Evolutionary conservation across 2,888 invertebrate genomes (phyloP), one percentile per base, ranked within the genome.

Genomic region (Fragum sueziense): DNA sequence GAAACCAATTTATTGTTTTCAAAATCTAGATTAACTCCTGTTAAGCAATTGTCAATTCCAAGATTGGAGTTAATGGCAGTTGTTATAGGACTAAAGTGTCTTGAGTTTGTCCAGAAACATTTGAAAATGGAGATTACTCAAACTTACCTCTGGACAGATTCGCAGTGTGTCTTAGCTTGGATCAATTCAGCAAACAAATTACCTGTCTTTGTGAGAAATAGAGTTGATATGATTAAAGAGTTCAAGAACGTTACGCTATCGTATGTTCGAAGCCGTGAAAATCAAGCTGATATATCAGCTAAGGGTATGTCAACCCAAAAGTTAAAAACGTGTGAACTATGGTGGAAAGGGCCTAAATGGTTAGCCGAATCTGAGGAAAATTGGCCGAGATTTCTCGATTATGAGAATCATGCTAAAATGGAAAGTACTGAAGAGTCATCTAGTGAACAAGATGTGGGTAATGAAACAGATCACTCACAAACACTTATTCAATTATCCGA

Each of bases 21-120:
- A 37, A 41, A 41, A 25, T 61, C 22, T n/a, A n/a, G n/a, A n/a
- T n/a, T n/a, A n/a, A 57, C 47, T 1, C 71, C 71, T n/a, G 34
- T 59, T 2, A 61, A 71, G 29, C n/a, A 25, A 41, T 57, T 71
- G 22, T 34, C 71, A 20, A 61, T 71, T 29, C 47, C 61, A 27
- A 34, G 41, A 37, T 41, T 71, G 37, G 71, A 41, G 31, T 29
- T 71, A 41, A 69, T 80, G 70, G 80, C 70, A 37, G 77, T 77
- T 11, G 33, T 77, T 3, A 77, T 77, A 14, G 72, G 68, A 0
- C 51, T 72, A 14, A 57, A 72, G 34, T 70, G 71, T 59, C 20
- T 77, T 14, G 25, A 52, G 0, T 70, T 70, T 62, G n/a, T 54
- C 69, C 1, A 29, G 34, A n/a, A 3, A 25, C 7, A 22, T 6